Evolutionary conservation across 1,140 invertebrate species (phyloP).

Genomic region (Campodea augens): DNA sequence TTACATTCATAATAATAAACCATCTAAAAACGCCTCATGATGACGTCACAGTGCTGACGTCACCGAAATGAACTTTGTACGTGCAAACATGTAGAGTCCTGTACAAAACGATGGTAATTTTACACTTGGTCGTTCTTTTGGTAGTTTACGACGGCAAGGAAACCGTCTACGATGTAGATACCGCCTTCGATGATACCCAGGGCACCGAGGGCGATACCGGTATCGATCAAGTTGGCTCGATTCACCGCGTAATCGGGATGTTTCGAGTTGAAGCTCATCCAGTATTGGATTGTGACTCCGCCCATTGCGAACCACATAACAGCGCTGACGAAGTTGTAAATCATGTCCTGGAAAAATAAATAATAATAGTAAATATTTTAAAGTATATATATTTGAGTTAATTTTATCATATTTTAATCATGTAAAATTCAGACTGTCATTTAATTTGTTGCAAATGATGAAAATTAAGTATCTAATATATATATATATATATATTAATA

Average conservation of each 20-base stretch:
- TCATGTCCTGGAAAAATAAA: conserved; percentile 42
- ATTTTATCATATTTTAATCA: not conserved
- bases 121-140: not conserved
- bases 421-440: not conserved
- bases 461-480: no score
- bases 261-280: conserved; percentile 23
- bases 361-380: conserved; percentile 6
- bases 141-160: not conserved
- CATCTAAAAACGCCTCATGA: no score
- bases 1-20: no score
- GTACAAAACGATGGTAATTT: no score
- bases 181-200: not conserved
- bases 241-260: not conserved
- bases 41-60: no score
- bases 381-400: not conserved
- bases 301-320: conserved; percentile 65
- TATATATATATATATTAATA: no score
- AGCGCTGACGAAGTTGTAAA: conserved; percentile 68
- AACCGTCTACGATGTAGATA: not conserved
- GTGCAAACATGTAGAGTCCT: no score
- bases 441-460: not conserved
- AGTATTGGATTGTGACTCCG: conserved; percentile 64
- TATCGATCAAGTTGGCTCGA: not conserved
- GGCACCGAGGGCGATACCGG: not conserved
- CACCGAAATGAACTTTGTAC: no score